Percentiles rank a stretch among this genome's conserved stretches.
These are phyloP conservation scores for Danionella cerebrum DNA, from an alignment of 2,113 vertebrate species.

Conservation along the genomic window DNA sequence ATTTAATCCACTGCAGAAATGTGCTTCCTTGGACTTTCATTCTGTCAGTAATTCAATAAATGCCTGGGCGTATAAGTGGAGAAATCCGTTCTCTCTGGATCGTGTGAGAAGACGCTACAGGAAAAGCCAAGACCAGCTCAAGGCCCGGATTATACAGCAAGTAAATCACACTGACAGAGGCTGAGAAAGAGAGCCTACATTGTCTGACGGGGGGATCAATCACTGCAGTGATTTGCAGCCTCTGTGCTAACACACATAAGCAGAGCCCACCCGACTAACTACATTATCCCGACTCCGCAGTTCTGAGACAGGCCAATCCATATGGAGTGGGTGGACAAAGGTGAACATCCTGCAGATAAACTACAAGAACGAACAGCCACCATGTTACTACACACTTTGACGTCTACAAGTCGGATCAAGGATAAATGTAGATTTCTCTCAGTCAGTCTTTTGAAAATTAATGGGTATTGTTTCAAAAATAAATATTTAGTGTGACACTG, in stretches of 20 bases:
- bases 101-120: background rate
- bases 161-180: constrained; percentile 24
- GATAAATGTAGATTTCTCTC: background rate
- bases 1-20: too few relatives aligned
- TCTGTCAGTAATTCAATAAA: constrained; percentile 8
- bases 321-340: background rate
- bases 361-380: background rate
- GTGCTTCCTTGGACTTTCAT: background rate
- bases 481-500: too few relatives aligned
- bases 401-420: background rate
- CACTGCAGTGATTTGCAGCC: constrained; percentile 17
- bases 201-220: constrained; percentile 22
- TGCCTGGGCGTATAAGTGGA: background rate
- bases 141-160: constrained; percentile 6
- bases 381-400: background rate
- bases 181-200: constrained; percentile 1
- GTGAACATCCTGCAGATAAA: background rate
- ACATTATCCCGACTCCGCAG: constrained; percentile 14
- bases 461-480: background rate
- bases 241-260: constrained; percentile 5
- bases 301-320: constrained; percentile 19
- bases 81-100: background rate
- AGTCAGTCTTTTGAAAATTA: background rate
- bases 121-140: background rate
- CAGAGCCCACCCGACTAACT: background rate